Conservation (phyloP, 2,113 vertebrate species). For the Neotoma lepida region DNA sequence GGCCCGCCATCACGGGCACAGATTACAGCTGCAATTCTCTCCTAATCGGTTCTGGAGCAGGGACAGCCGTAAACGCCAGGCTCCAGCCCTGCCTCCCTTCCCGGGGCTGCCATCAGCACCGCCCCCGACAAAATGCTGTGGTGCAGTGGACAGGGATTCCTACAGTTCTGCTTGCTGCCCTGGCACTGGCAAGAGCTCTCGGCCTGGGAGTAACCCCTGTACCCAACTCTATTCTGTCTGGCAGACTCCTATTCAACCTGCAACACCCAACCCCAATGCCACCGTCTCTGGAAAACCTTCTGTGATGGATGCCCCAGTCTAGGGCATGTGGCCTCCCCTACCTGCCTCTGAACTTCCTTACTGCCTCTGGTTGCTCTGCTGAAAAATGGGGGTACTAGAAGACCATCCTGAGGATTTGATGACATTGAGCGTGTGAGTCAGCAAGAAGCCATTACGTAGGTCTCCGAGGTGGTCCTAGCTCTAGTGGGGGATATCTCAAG, state of each 20-base stretch:
- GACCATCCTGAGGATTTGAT: neutral
- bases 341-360: neutral
- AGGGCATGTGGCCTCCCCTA: neutral
- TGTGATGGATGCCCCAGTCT: neutral
- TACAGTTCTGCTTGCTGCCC: neutral
- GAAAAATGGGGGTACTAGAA: neutral
- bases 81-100: constrained; percentile 81
- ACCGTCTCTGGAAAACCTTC: constrained; percentile 64
- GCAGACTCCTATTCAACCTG: constrained; percentile 73
- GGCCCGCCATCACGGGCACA: constrained; percentile 85
- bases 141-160: neutral
- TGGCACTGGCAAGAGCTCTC: neutral
- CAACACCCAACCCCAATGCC: constrained; percentile 14
- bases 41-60: constrained; percentile 87
- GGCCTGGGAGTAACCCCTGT: neutral
- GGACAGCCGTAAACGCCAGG: constrained; percentile 84
- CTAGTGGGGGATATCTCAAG: neutral
- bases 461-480: neutral
- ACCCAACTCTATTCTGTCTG: neutral
- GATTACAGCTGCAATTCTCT: constrained; percentile 91
- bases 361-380: neutral
- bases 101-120: constrained; percentile 55
- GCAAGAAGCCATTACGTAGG: neutral
- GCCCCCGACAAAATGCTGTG: neutral
- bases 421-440: neutral